These are phyloP conservation scores for Zygogramma bicolorata DNA, from an alignment of 2,888 invertebrate species.

Conservation along the genomic window DNA sequence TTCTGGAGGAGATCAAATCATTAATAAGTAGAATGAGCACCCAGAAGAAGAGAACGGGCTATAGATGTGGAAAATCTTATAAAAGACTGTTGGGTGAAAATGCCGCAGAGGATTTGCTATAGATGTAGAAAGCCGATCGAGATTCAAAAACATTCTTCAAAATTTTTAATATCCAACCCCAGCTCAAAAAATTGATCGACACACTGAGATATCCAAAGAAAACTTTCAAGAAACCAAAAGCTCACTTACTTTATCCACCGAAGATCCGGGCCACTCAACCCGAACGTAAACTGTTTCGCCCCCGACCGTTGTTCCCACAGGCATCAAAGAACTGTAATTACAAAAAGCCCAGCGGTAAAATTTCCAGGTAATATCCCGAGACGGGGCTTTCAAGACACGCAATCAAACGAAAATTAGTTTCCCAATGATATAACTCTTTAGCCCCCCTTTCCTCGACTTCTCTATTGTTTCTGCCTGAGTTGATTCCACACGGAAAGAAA, in stretches of 20 bases:
- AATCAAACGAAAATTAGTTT: constrained; percentile 10
- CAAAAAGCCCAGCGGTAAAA: constrained; percentile 7
- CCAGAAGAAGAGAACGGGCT: no score
- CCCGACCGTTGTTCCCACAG: background rate
- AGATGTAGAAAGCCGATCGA: no score
- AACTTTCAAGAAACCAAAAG: background rate
- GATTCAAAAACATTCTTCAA: no score
- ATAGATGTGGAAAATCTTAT: no score
- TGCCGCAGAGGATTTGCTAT: no score
- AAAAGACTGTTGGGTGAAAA: no score
- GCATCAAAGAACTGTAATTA: constrained; percentile 4
- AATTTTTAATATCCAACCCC: no score
- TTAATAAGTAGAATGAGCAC: no score
- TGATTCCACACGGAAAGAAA: background rate
- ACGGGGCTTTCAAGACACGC: background rate
- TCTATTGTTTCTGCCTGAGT: background rate
- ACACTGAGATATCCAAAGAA: no score
- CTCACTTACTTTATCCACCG: background rate
- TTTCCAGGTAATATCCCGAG: constrained; percentile 4
- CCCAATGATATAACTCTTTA: constrained; percentile 4
- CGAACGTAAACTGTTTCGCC: background rate
- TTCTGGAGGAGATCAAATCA: no score
- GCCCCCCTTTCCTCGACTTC: background rate
- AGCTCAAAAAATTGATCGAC: no score
- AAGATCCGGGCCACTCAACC: background rate